Evolutionary conservation across 2,797 vertebrate species (phyloP).

Genomic region (Cirrhinus molitorella): DNA sequence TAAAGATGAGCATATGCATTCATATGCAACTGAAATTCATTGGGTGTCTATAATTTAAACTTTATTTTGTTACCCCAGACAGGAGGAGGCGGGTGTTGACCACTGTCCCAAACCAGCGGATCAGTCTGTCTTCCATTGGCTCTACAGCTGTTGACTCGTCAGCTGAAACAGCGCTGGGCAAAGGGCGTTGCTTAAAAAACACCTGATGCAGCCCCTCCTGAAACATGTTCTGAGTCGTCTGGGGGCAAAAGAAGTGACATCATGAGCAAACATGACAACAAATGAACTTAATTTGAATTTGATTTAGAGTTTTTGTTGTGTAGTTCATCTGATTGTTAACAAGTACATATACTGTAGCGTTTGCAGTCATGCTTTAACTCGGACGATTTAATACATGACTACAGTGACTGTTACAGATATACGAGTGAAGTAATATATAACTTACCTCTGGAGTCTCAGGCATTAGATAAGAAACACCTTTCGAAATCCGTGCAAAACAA

Average conservation of each 20-base stretch:
- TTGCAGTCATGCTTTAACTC: background rate
- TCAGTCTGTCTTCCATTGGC: constrained; percentile 70
- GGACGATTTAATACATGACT: background rate
- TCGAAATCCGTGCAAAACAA: background rate
- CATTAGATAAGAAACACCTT: background rate
- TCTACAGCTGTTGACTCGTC: constrained; percentile 48
- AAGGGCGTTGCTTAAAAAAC: constrained; percentile 70
- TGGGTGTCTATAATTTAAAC: background rate
- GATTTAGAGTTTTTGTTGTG: background rate
- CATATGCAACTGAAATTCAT: background rate
- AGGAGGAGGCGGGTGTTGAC: constrained; percentile 77
- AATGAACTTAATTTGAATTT: background rate
- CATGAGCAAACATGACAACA: background rate
- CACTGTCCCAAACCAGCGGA: constrained; percentile 78
- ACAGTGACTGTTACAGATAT: background rate
- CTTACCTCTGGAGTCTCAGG: constrained; percentile 11
- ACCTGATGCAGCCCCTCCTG: constrained; percentile 81
- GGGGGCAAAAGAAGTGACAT: background rate
- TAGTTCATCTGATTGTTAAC: background rate
- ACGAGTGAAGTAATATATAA: background rate
- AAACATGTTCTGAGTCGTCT: constrained; percentile 82
- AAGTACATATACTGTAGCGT: background rate
- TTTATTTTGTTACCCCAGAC: constrained; percentile 70
- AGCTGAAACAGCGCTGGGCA: constrained; percentile 10
- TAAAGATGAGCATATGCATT: background rate